phyloP scores from a whole-genome alignment of 2,797 vertebrate species.

The Chaenodraco wilsoni region DNA sequence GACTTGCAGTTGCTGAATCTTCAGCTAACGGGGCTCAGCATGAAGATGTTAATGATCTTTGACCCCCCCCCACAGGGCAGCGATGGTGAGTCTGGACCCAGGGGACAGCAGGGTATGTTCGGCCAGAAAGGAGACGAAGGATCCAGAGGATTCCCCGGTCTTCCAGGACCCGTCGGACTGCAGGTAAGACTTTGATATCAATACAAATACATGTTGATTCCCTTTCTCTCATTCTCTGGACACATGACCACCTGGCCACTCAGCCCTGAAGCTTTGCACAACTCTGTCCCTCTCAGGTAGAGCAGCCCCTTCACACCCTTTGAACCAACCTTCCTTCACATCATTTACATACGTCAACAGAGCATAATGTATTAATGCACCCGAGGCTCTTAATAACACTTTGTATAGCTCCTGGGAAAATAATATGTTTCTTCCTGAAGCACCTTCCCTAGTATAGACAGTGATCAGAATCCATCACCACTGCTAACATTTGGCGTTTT shows the following conservation, averaged over 20 bases:
- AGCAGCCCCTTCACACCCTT: slow-evolving; percentile 43
- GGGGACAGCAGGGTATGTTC: slow-evolving; percentile 99
- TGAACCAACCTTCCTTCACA: slow-evolving; percentile 52
- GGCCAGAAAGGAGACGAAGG: slow-evolving; percentile 99
- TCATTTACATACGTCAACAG: slow-evolving; percentile 74
- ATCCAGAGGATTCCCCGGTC: slow-evolving; percentile 94
- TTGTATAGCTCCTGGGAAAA: slow-evolving; percentile 65
- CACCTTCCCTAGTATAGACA: slow-evolving; percentile 49
- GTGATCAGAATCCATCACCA: slow-evolving; percentile 70
- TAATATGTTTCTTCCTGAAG: slow-evolving; percentile 52
- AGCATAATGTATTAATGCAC: slow-evolving; percentile 75
- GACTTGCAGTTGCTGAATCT: too few relatives aligned
- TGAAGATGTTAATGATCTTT: slow-evolving; percentile 43
- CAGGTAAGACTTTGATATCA: slow-evolving; percentile 83
- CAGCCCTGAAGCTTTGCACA: slow-evolving; percentile 18
- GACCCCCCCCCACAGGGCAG: slow-evolving; percentile 84
- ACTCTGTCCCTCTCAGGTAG: slow-evolving; percentile 16
- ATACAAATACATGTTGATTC: slow-evolving; percentile 3
- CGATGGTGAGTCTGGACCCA: slow-evolving; percentile 94
- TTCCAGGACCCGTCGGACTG: slow-evolving; percentile 95
- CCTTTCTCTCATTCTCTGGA: slow-evolving; percentile 10
- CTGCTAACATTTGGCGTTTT: slow-evolving; percentile 61
- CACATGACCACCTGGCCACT: slow-evolving; percentile 24
- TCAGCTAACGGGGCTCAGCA: slow-evolving; percentile 45
- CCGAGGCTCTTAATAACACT: slow-evolving; percentile 58